Conservation (phyloP, 1,140 invertebrate species). For the Drosophila ogumai region DNA sequence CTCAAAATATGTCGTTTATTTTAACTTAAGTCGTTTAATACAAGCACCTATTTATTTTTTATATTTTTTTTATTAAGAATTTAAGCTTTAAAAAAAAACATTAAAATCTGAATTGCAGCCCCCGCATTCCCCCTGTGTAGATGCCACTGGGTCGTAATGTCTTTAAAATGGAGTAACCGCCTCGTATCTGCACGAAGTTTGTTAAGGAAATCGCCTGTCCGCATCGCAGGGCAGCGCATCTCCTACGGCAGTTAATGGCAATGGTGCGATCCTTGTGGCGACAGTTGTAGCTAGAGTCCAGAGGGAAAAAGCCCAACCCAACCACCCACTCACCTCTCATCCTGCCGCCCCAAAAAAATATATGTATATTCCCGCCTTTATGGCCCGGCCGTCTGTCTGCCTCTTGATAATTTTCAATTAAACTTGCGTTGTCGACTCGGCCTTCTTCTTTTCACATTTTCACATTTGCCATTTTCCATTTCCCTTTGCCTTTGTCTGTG, state of each 20-base stretch:
- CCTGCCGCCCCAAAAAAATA: not conserved
- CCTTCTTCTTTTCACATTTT: constrained; percentile 4
- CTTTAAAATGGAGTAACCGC: constrained; percentile 40
- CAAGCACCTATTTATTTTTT: not conserved
- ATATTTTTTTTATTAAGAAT: not conserved
- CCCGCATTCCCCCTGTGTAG: not conserved
- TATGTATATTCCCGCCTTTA: constrained; percentile 21
- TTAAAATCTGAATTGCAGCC: too few species aligned
- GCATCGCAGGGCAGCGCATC: constrained; percentile 3
- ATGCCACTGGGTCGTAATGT: constrained; percentile 18
- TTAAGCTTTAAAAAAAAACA: not conserved
- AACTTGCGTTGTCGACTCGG: constrained; percentile 29
- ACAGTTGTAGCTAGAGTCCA: constrained; percentile 15
- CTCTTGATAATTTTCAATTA: constrained; percentile 65
- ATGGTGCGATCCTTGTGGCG: constrained; percentile 30
- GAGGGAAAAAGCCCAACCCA: not conserved
- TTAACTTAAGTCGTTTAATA: not conserved
- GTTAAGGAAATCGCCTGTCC: constrained; percentile 43
- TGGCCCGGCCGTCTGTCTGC: constrained; percentile 22
- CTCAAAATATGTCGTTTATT: too few species aligned
- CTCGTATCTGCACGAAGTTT: constrained; percentile 36
- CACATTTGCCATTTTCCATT: not conserved
- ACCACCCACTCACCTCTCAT: not conserved
- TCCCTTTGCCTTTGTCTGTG: constrained; percentile 15
- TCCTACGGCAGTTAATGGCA: constrained; percentile 37